Evolutionary conservation across 2,797 vertebrate species (phyloP), one percentile per base, ranked within the genome.

Genomic region (Melanotaenia nigrans): DNA sequence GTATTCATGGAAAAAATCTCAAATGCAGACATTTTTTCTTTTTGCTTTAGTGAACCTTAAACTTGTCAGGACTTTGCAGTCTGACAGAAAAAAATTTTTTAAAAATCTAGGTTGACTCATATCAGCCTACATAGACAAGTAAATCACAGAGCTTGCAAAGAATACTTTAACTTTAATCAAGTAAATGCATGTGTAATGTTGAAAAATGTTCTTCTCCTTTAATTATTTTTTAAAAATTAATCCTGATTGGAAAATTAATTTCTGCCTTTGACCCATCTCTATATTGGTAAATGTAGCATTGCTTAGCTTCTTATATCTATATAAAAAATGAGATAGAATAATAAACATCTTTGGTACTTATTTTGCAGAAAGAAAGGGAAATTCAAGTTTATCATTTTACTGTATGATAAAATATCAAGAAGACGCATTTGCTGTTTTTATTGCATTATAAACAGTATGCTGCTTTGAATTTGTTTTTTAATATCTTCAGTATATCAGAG

Each of bases 1-100:
- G 63, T 80, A 62, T 35, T 75, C 24, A 0, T 79, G 62, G 81
- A 79, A 62, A 65, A 69, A 63, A 40, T 73, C 42, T 69, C 12
- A 64, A 75, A 77, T 14, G 47, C 68, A 77, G 74, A 65, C 56
- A 72, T 45, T 64, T 64, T 55, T 20, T 42, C 65, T 73, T 61
- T 56, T 67, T 42, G 69, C 56, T 76, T 82, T 60, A 42, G 49
- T 75, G 62, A 84, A 65, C 65, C 28, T 25, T 70, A 54, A 20
- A 11, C 11, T 24, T 24, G n/a, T 53, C 49, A 24, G n/a, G 11
- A 10, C 49, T 12, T 1, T 53, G 22, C 22, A 22, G 3, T 13
- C 49, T 53, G 10, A 25, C 22, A 12, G 24, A 10, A 51, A 24
- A 24, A 51, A 51, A 11, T 30, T 5, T 30, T 5, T 4, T 22